Percentiles rank a stretch among this genome's conserved stretches.
Conservation (phyloP, 2,797 vertebrate genomes). For the Megalops cyprinoides region DNA sequence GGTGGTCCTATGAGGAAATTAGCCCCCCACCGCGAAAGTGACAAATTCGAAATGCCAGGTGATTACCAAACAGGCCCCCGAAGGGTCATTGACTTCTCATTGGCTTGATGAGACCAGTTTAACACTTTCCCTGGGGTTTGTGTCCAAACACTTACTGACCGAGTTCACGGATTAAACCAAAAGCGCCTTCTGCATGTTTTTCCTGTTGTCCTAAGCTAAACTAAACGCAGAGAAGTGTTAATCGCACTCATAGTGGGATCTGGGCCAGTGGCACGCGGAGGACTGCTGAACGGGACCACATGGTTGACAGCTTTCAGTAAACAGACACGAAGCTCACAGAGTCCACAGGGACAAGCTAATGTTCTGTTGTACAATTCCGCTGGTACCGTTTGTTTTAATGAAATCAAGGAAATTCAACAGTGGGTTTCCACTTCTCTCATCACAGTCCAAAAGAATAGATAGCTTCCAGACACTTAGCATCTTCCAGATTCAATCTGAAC, state of each 20-base stretch:
- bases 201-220: not conserved
- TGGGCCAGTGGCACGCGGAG: not conserved
- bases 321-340: not conserved
- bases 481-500: conserved; percentile 4
- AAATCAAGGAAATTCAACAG: not conserved
- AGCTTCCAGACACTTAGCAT: conserved; percentile 16
- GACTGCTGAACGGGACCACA: not conserved
- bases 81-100: not conserved
- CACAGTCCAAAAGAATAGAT: conserved; percentile 19
- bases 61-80: not conserved
- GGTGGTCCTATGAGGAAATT: not conserved
- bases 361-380: conserved; percentile 4
- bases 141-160: not conserved
- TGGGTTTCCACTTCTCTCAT: conserved; percentile 22
- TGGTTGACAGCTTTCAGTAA: not conserved
- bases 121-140: not conserved
- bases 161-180: not conserved
- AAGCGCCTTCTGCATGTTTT: not conserved
- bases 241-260: not conserved
- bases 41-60: too few relatives aligned
- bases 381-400: conserved; percentile 20
- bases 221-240: not conserved
- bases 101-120: not conserved
- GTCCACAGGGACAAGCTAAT: not conserved
- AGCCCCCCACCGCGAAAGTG: not conserved